phyloP scores from a whole-genome alignment of 2,888 invertebrate genomes.

The Stenchaetothrips biformis region DNA sequence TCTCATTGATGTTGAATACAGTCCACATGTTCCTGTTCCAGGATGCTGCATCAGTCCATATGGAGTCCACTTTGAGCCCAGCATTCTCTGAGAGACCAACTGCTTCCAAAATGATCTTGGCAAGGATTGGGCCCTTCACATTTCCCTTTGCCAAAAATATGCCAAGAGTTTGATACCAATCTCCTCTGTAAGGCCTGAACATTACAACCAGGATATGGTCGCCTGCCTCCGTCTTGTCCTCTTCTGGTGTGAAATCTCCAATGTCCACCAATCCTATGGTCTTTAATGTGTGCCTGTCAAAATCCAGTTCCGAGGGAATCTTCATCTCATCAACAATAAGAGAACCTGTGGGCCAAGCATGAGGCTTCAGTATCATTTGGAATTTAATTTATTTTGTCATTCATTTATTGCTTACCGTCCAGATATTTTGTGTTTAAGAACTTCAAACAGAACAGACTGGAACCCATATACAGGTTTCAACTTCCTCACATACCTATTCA shows the following conservation, averaged over 20 bases:
- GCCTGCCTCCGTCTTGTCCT: slow-evolving; percentile 29
- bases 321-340: slow-evolving; percentile 33
- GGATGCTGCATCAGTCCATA: slow-evolving; percentile 31
- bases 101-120: slow-evolving; percentile 29
- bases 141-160: slow-evolving; percentile 30
- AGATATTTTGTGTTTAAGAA: not conserved
- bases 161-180: slow-evolving; percentile 12
- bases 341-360: slow-evolving; percentile 31
- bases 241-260: slow-evolving; percentile 31
- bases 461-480: not conserved
- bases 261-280: slow-evolving; percentile 27
- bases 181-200: not conserved
- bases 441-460: not conserved
- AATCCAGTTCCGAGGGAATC: slow-evolving; percentile 28
- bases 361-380: too few species aligned
- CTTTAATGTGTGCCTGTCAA: slow-evolving; percentile 17
- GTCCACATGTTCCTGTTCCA: slow-evolving; percentile 31
- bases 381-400: too few species aligned
- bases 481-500: not conserved
- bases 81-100: slow-evolving; percentile 28
- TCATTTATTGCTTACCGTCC: too few species aligned
- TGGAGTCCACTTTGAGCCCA: slow-evolving; percentile 32
- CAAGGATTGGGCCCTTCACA: slow-evolving; percentile 26
- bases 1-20: too few species aligned
- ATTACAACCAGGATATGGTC: slow-evolving; percentile 32